phyloP scores from a whole-genome alignment of 2,113 vertebrate species.

The Myotis brandtii region DNA sequence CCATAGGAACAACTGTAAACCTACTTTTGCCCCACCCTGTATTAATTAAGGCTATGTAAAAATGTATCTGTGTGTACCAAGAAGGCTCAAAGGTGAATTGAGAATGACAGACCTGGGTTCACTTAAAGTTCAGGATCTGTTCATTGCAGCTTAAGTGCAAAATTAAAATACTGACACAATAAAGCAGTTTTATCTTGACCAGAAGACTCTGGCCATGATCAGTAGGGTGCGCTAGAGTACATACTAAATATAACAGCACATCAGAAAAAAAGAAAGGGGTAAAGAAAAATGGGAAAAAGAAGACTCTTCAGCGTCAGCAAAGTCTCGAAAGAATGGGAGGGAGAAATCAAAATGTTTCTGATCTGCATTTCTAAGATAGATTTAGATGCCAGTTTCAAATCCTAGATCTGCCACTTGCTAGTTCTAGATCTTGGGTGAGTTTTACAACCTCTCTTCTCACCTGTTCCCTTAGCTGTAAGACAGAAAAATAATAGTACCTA shows the following conservation, averaged over 20 bases:
- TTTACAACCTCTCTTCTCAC: background rate
- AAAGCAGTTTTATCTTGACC: slow-evolving; percentile 6
- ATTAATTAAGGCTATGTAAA: background rate
- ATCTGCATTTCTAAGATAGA: background rate
- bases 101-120: background rate
- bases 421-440: background rate
- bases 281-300: background rate
- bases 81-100: background rate
- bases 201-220: slow-evolving; percentile 33
- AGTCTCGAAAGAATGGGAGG: background rate
- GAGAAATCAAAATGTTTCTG: background rate
- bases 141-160: background rate
- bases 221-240: slow-evolving; percentile 41
- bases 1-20: background rate
- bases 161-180: slow-evolving; percentile 35
- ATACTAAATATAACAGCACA: background rate
- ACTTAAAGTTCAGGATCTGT: background rate
- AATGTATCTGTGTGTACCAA: background rate
- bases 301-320: background rate
- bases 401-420: background rate
- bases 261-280: background rate
- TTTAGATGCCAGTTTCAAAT: slow-evolving; percentile 27
- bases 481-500: background rate
- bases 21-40: background rate
- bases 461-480: background rate